Evolutionary conservation across 2,113 vertebrate species (phyloP), one percentile per base, ranked within the genome.

Genomic region (Ornithorhynchus anatinus): DNA sequence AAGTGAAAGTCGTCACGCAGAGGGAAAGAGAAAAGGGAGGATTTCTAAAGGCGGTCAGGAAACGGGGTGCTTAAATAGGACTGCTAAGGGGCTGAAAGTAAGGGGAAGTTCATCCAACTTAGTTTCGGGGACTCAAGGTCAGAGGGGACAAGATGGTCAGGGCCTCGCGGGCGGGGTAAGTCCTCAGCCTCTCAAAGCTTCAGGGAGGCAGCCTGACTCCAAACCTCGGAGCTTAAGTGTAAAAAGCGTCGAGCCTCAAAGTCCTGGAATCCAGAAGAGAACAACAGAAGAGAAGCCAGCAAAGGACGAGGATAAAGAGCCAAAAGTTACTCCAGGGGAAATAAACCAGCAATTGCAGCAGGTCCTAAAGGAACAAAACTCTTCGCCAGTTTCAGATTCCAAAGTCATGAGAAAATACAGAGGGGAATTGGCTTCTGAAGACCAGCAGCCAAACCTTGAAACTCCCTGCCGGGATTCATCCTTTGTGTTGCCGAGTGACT

Each of bases 241-340:
- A 35, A 60, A 54, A 75, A 27, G 10, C 13, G n/a, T 43, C 20
- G 38, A 17, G 50, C 4, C 19, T 40, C 19, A 17, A 3, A 20
- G 52, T 42, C 29, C 7, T 4, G 3, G 0, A 5, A 51, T 10
- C 2, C 59, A 50, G 35, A 20, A 50, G 27, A 85, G 77, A 72
- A 22, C 31, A 17, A 1, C 59, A 27, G 86, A 5, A 25, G 84
- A 80, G 33, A 73, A 71, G 51, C 88, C 78, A 59, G 78, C 69
- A 59, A 60, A 51, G 45, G 69, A 85, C 25, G 88, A 80, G 43
- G 74, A 59, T 36, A 39, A 71, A 22, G 86, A 90, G 60, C 81
- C 76, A 77, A 10, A 2, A n/a, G 11, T 31, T 7, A 0, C 60
- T 60, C 20, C 79, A 12, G 54, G 12, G 68, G 85, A 72, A 61